Evolutionary conservation across 2,797 vertebrate genomes (phyloP).

Genomic region (Pogonophryne albipinna): DNA sequence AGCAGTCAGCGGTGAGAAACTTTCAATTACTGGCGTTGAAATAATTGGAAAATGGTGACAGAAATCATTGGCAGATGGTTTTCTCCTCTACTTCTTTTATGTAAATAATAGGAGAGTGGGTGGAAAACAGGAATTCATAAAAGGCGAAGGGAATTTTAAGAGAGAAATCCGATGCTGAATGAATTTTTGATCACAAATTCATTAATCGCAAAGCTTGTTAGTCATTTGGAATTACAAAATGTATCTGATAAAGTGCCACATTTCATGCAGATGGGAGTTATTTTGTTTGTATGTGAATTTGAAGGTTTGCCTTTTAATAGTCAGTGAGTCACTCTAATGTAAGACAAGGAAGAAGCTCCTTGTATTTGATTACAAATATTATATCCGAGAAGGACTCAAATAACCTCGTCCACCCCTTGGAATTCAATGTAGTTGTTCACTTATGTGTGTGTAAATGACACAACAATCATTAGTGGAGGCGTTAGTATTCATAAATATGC

Average conservation of each 20-base stretch:
- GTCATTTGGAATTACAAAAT: not conserved
- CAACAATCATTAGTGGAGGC: slow-evolving; percentile 28
- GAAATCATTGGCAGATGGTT: slow-evolving; percentile 26
- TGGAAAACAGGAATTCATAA: slow-evolving; percentile 6
- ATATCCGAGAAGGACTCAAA: not conserved
- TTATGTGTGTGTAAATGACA: slow-evolving; percentile 17
- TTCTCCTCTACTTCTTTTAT: slow-evolving; percentile 17
- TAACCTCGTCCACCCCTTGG: not conserved
- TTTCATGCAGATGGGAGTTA: slow-evolving; percentile 15
- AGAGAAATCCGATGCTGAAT: slow-evolving; percentile 4
- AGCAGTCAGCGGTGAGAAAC: slow-evolving; percentile 27
- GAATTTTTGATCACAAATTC: slow-evolving; percentile 15
- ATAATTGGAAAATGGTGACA: slow-evolving; percentile 36
- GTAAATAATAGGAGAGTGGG: slow-evolving; percentile 16
- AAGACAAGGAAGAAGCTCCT: not conserved
- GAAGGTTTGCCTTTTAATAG: slow-evolving; percentile 21
- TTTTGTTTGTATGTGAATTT: slow-evolving; percentile 22
- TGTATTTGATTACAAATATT: slow-evolving; percentile 5
- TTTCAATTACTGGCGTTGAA: slow-evolving; percentile 36
- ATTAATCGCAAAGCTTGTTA: slow-evolving; percentile 21
- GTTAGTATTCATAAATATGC: slow-evolving; percentile 41
- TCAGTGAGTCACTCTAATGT: not conserved
- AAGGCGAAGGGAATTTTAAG: not conserved
- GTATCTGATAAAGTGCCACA: not conserved
- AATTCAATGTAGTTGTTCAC: not conserved